Evolutionary conservation across 2,113 vertebrate species (phyloP).

Genomic region (Aegotheles bennettii): DNA sequence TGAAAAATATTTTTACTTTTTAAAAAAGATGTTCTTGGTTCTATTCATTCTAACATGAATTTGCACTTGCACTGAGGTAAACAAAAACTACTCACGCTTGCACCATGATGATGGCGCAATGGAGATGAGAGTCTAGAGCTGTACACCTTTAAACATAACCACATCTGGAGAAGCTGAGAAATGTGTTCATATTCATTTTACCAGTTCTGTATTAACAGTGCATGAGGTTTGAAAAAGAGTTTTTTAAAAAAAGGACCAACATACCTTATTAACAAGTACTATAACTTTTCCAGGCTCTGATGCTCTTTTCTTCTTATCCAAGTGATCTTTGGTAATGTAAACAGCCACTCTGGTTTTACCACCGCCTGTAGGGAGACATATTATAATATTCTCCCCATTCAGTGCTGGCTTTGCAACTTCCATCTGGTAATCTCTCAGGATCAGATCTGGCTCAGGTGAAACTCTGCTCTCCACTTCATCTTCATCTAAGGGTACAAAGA

Average conservation of each 20-base stretch:
- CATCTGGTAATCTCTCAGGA: constrained; percentile 89
- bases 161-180: neutral
- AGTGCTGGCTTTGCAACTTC: constrained; percentile 88
- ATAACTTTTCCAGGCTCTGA: constrained; percentile 83
- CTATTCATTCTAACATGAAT: neutral
- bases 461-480: constrained; percentile 36
- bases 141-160: neutral
- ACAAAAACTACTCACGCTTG: neutral
- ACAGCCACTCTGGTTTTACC: constrained; percentile 96
- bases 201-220: neutral
- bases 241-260: neutral
- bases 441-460: constrained; percentile 74
- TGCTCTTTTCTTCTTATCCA: constrained; percentile 77
- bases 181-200: neutral
- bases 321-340: constrained; percentile 89
- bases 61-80: neutral
- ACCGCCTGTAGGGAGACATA: constrained; percentile 95
- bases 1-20: neutral
- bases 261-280: constrained; percentile 95
- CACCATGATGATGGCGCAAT: neutral
- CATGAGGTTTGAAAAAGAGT: neutral
- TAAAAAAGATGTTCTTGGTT: neutral
- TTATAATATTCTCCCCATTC: constrained; percentile 89
- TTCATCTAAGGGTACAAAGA: constrained; percentile 39
- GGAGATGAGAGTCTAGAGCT: neutral